phyloP scores from a whole-genome alignment of 2,797 vertebrate species.

The Crax fasciolata region DNA sequence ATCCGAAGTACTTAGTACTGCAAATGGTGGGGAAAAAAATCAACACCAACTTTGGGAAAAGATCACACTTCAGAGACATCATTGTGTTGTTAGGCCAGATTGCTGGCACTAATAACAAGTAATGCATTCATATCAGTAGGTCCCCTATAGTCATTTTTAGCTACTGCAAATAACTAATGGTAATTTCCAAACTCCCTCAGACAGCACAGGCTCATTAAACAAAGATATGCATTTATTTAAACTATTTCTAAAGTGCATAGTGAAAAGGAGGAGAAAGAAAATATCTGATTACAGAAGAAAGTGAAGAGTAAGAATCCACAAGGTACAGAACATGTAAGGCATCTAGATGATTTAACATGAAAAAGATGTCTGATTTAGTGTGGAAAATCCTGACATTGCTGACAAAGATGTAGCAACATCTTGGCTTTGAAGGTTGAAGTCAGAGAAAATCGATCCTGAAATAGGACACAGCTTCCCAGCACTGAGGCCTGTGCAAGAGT shows the following conservation, averaged over 20 bases:
- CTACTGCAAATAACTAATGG: neutral
- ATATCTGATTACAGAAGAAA: neutral
- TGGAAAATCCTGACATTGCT: constrained; percentile 6
- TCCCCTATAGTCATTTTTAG: constrained; percentile 1
- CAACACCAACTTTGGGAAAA: neutral
- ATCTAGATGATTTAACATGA: neutral
- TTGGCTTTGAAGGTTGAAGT: neutral
- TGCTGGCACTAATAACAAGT: neutral
- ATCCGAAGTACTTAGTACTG: neutral
- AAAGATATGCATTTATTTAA: neutral
- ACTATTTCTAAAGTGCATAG: neutral
- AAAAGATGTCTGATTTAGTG: neutral
- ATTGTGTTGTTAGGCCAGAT: neutral
- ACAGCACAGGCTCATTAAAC: constrained; percentile 14
- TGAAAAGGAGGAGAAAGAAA: constrained; percentile 20
- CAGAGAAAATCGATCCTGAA: constrained; percentile 42
- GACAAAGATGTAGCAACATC: constrained; percentile 23
- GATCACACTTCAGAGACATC: neutral
- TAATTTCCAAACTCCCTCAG: constrained; percentile 16
- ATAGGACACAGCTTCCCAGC: neutral
- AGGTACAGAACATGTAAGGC: neutral
- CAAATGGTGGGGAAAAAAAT: neutral
- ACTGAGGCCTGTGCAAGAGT: rapidly evolving
- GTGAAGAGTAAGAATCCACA: neutral
- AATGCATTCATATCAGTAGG: neutral